Evolutionary conservation across 2,797 vertebrate genomes (phyloP).

Genomic region (Danio jaintianensis): DNA sequence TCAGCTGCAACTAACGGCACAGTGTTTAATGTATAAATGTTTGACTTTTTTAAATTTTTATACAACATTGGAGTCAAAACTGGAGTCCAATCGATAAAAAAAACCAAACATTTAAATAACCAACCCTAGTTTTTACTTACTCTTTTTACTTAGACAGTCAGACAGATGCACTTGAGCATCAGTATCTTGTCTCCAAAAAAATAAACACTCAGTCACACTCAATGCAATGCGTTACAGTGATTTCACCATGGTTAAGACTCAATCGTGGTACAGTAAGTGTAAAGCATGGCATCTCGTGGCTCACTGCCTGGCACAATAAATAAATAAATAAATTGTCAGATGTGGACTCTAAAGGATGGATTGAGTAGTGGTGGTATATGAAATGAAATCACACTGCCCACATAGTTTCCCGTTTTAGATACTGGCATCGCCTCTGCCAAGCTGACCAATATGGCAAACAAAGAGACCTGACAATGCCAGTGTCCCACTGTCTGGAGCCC

Average conservation of each 20-base stretch:
- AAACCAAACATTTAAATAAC: no score
- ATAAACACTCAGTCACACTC: no score
- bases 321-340: neutral
- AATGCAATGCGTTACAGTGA: neutral
- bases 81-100: no score
- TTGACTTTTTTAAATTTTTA: no score
- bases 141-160: no score
- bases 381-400: conserved; percentile 46
- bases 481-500: conserved; percentile 26
- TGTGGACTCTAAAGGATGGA: conserved; percentile 24
- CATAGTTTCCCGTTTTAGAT: conserved; percentile 42
- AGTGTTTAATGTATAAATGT: no score
- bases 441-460: conserved; percentile 40
- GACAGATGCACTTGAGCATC: neutral
- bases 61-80: no score
- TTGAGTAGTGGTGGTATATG: conserved; percentile 43
- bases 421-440: conserved; percentile 29
- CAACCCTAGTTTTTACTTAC: no score
- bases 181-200: neutral
- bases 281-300: neutral
- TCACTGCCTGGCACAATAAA: neutral
- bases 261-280: neutral
- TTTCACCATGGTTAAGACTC: neutral
- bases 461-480: neutral
- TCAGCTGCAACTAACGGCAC: no score